These are phyloP conservation scores for Halichoerus grypus DNA, from an alignment of 2,113 vertebrate species.

Conservation along the genomic window DNA sequence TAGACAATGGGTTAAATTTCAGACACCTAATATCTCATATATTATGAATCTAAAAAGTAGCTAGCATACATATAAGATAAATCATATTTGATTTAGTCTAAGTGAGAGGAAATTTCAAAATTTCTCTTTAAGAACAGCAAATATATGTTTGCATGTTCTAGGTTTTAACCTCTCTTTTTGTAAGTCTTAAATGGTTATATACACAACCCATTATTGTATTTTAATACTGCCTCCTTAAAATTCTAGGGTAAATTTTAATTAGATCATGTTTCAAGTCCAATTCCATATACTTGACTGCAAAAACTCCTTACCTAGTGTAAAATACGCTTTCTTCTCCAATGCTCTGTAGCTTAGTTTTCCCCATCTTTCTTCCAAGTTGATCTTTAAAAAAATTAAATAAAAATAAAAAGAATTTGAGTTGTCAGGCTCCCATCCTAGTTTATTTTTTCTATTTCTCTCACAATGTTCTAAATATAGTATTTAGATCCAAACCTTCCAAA, in stretches of 20 bases:
- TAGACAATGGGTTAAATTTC: neutral
- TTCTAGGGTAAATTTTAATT: neutral
- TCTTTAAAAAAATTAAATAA: neutral
- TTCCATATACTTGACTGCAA: neutral
- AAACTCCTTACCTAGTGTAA: neutral
- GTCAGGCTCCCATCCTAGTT: neutral
- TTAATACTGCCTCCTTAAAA: neutral
- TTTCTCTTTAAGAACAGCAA: neutral
- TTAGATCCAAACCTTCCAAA: neutral
- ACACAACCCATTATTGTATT: neutral
- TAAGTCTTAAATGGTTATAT: neutral
- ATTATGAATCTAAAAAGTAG: neutral
- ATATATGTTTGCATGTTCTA: neutral
- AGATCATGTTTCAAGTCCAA: neutral
- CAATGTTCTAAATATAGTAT: neutral
- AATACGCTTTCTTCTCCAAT: neutral
- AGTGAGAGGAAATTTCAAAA: neutral
- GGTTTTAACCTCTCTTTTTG: neutral
- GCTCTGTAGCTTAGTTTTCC: neutral
- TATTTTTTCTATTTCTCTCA: neutral
- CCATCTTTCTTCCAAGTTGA: neutral
- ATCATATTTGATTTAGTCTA: neutral
- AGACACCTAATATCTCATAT: neutral
- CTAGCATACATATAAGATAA: neutral
- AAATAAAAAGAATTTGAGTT: neutral